Conservation (phyloP, 2,888 invertebrate species). For the Cheilosia grossa region DNA sequence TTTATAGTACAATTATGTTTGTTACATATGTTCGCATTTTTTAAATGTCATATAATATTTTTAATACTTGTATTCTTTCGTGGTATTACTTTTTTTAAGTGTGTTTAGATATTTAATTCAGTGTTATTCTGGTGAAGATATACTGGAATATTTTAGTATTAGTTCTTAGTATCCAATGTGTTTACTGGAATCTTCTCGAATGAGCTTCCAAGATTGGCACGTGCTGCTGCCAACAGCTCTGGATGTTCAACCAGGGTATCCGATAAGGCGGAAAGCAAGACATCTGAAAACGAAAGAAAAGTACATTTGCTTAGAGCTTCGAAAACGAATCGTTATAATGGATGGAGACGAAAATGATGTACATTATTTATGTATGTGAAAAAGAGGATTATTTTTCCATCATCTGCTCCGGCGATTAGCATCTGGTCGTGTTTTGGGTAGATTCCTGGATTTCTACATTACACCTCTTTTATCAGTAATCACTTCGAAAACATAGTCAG, state of each 20-base stretch:
- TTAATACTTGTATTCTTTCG: conserved; percentile 42
- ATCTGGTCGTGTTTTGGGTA: no score
- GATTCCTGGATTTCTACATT: no score
- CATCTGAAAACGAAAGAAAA: conserved; percentile 84
- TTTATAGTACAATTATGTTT: conserved; percentile 16
- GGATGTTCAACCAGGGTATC: conserved; percentile 90
- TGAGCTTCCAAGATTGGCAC: conserved; percentile 84
- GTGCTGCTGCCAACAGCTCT: conserved; percentile 86
- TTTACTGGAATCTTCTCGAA: conserved; percentile 81
- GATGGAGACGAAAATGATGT: no score
- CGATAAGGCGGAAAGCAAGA: conserved; percentile 89
- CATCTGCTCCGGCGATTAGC: no score
- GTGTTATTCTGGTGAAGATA: conserved; percentile 21
- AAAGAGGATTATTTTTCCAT: no score
- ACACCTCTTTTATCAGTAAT: no score
- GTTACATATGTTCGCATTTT: conserved; percentile 51
- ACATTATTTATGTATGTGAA: no score
- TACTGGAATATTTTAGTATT: conserved; percentile 60
- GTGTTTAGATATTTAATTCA: conserved; percentile 15
- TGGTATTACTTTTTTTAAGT: neutral
- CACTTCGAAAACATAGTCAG: no score
- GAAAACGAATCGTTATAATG: no score
- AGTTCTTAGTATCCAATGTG: conserved; percentile 75
- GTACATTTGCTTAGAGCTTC: neutral
- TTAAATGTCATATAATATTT: conserved; percentile 36